Conservation (phyloP, 2,113 vertebrate genomes). For the Hyperopisus bebe region DNA sequence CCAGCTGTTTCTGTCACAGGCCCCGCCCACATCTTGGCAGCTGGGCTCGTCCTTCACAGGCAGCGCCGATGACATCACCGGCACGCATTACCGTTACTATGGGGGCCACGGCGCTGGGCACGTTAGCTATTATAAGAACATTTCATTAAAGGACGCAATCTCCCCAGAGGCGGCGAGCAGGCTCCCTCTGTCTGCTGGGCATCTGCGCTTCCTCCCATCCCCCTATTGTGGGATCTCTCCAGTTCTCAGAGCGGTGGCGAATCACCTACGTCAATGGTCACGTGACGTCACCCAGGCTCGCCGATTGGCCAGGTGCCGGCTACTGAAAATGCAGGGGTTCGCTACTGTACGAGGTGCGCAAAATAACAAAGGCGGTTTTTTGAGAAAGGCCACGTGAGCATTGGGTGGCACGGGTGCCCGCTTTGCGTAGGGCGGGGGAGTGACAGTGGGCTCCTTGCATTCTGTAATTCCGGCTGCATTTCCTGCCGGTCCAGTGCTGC, state of each 20-base stretch:
- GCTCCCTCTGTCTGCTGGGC: slow-evolving; percentile 6
- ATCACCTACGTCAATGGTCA: background rate
- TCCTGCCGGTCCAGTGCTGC: background rate
- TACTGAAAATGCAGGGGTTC: background rate
- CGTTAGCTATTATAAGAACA: background rate
- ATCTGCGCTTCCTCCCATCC: background rate
- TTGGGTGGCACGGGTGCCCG: no score
- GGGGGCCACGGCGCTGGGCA: background rate
- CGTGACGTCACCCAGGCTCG: background rate
- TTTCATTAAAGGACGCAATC: background rate
- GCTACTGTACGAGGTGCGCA: background rate
- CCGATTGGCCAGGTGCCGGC: background rate
- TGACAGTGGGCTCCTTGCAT: background rate
- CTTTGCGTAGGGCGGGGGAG: background rate
- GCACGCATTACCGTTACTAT: background rate
- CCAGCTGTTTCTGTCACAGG: background rate
- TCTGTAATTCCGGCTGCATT: background rate
- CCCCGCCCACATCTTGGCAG: background rate
- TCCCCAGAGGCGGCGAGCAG: background rate
- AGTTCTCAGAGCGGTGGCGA: background rate
- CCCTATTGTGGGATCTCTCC: background rate
- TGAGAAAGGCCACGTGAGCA: background rate
- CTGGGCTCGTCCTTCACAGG: background rate
- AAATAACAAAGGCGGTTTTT: background rate
- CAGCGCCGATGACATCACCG: background rate